These are phyloP conservation scores for Papilio helenus DNA, from an alignment of 1,140 invertebrate genomes.

Conservation along the genomic window DNA sequence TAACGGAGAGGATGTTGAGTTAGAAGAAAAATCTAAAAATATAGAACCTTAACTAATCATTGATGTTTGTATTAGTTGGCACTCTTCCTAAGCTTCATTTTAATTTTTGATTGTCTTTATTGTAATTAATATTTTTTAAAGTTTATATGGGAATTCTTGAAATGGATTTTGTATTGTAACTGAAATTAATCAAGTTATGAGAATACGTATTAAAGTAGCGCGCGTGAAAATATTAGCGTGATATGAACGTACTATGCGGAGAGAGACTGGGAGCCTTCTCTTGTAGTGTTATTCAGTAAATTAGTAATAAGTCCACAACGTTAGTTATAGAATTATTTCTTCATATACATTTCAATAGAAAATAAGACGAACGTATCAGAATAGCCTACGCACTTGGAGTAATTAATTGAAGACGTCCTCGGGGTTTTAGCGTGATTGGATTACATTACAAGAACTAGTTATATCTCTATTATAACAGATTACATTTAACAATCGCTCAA, in stretches of 20 bases:
- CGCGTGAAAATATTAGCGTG: too few species aligned
- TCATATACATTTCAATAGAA: background rate
- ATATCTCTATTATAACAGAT: background rate
- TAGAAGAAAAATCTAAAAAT: background rate
- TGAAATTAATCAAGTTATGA: too few species aligned
- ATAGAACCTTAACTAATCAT: background rate
- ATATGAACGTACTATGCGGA: too few species aligned
- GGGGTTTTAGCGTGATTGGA: background rate
- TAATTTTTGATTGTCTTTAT: too few species aligned
- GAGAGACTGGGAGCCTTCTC: too few species aligned
- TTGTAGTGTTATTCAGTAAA: background rate
- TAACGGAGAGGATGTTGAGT: background rate
- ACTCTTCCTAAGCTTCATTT: background rate
- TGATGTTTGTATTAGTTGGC: background rate
- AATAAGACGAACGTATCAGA: background rate
- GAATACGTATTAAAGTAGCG: too few species aligned
- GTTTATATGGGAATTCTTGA: too few species aligned
- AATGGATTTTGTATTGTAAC: too few species aligned
- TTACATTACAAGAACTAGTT: background rate
- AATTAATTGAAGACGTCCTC: background rate
- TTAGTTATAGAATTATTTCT: too few species aligned
- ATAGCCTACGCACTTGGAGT: background rate
- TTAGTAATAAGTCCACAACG: background rate
- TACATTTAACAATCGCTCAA: background rate
- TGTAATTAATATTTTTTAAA: too few species aligned